A percentile compares a stretch with the other conserved stretches of the same genome.
Conservation (phyloP, 2,888 invertebrate species). For the Vesta saturnalis region DNA sequence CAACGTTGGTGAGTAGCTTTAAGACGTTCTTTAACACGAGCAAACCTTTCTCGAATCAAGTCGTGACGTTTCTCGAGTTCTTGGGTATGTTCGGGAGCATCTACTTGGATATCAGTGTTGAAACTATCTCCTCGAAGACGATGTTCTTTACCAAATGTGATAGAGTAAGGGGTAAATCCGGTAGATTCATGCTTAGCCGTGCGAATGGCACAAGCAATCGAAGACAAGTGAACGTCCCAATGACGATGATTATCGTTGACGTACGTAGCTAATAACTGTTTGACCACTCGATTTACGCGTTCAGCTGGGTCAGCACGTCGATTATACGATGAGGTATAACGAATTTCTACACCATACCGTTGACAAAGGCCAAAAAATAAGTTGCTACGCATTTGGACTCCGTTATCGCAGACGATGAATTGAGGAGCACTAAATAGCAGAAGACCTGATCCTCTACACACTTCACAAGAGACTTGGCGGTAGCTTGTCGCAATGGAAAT, state of each 20-base stretch:
- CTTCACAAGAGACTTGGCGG: neutral
- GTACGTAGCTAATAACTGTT: neutral
- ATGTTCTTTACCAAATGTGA: neutral
- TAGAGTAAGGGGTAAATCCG: neutral
- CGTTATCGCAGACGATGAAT: neutral
- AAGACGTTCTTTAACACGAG: neutral
- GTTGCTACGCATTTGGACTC: neutral
- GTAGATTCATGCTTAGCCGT: neutral
- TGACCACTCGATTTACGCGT: neutral
- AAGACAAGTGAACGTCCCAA: neutral
- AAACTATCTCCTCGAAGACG: neutral
- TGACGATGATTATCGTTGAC: neutral
- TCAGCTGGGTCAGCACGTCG: neutral
- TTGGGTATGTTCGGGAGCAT: neutral
- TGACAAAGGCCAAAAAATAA: neutral
- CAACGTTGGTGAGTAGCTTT: neutral
- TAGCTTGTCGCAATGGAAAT: neutral
- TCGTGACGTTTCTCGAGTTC: neutral
- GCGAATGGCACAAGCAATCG: neutral
- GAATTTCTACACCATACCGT: neutral
- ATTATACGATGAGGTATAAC: neutral
- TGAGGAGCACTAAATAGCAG: neutral
- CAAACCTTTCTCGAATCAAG: neutral
- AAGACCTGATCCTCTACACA: neutral
- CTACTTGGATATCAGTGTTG: neutral